Conservation (phyloP, 2,888 invertebrate species). For the Heliconius aoede region DNA sequence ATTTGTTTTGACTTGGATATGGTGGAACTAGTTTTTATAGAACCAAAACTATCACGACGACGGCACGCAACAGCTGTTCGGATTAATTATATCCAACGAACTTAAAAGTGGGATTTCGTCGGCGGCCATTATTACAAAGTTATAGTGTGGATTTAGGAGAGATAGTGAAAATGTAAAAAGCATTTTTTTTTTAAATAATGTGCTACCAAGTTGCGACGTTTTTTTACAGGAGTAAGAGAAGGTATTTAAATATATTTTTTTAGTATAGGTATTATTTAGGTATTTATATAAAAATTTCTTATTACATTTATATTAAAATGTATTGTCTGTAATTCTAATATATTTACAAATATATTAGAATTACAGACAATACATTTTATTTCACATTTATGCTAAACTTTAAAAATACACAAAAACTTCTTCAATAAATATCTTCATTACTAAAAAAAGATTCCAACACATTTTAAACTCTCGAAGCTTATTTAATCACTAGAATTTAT, state of each 20-base stretch:
- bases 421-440: background rate
- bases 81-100: slow-evolving; percentile 67
- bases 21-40: slow-evolving; percentile 42
- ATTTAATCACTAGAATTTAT: too few species aligned
- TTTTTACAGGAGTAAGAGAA: background rate
- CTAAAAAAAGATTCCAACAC: background rate
- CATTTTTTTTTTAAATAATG: background rate
- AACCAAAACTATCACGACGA: slow-evolving; percentile 45
- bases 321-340: too few species aligned
- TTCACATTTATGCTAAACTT: too few species aligned
- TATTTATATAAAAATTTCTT: too few species aligned
- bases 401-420: background rate
- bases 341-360: too few species aligned
- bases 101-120: slow-evolving; percentile 60
- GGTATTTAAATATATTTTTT: too few species aligned
- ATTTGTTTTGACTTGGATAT: slow-evolving; percentile 42
- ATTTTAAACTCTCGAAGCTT: too few species aligned
- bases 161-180: background rate
- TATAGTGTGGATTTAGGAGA: background rate
- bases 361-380: too few species aligned
- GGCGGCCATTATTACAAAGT: slow-evolving; percentile 58
- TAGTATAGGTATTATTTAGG: too few species aligned
- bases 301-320: too few species aligned
- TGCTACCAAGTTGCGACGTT: background rate
- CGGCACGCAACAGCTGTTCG: slow-evolving; percentile 65